phyloP scores from a whole-genome alignment of 2,888 invertebrate species.

The Saturnia japonica region DNA sequence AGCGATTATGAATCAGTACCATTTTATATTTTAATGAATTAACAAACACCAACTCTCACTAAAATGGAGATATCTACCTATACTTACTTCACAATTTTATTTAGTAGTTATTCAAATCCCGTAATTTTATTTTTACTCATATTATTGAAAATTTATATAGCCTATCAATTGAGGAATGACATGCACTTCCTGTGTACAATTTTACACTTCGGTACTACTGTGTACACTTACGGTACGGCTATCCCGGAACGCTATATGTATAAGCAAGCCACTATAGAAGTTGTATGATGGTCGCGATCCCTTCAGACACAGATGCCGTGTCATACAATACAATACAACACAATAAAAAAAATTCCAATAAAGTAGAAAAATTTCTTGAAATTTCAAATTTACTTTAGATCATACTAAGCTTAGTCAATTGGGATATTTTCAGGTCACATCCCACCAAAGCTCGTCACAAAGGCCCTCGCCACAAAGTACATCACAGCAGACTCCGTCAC shows the following conservation, averaged over 20 bases:
- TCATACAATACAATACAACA: background rate
- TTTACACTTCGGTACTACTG: too few relatives aligned
- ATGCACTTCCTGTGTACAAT: too few relatives aligned
- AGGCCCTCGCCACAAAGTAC: conserved; percentile 41
- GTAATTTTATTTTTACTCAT: too few relatives aligned
- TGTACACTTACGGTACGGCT: too few relatives aligned
- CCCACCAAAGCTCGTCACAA: conserved; percentile 33
- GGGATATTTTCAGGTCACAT: conserved; percentile 31
- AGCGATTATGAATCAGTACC: background rate
- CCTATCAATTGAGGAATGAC: too few relatives aligned
- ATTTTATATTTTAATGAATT: background rate
- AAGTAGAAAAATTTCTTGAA: background rate
- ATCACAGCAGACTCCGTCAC: conserved; percentile 42
- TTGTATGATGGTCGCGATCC: too few relatives aligned
- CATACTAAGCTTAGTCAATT: background rate
- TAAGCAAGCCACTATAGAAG: too few relatives aligned
- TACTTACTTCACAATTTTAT: too few relatives aligned
- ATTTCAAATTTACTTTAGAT: background rate
- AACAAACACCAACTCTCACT: background rate
- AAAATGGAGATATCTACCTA: too few relatives aligned
- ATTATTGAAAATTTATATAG: too few relatives aligned
- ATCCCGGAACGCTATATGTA: too few relatives aligned
- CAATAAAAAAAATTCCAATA: background rate
- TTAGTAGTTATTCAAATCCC: too few relatives aligned
- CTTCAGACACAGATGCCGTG: background rate